Evolutionary conservation across 35 echinoderm and acorn worm species (phyloP).

Genomic region (Acanthaster planci): DNA sequence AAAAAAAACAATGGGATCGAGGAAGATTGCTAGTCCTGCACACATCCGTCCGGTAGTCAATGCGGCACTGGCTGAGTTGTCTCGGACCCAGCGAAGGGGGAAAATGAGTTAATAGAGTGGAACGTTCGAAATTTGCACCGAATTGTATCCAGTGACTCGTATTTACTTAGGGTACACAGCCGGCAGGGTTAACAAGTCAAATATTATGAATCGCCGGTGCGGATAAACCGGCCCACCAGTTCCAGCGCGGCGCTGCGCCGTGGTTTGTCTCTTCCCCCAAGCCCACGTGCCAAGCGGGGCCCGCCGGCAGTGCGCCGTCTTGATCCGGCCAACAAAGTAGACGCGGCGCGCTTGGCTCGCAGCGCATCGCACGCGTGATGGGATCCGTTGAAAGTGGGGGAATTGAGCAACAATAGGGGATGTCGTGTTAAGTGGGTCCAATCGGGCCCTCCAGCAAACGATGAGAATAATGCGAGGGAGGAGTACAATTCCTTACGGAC

Average conservation of each 20-base stretch:
- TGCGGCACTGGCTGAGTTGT: slow-evolving; percentile 24
- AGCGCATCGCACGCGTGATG: slow-evolving; percentile 4
- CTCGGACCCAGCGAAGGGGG: slow-evolving; percentile 5
- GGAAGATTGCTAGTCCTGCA: no score
- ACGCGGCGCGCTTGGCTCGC: neutral
- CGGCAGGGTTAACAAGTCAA: slow-evolving; percentile 30
- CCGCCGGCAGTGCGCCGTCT: slow-evolving; percentile 25
- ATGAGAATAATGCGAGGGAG: slow-evolving; percentile 15
- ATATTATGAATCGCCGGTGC: slow-evolving; percentile 30
- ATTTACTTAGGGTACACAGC: slow-evolving; percentile 28
- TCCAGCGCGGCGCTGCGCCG: neutral
- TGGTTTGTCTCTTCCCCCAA: neutral
- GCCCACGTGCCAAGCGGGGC: slow-evolving; percentile 1
- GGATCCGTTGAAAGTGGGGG: slow-evolving; percentile 20
- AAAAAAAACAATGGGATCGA: no score
- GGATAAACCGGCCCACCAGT: slow-evolving; percentile 23
- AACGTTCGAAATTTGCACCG: slow-evolving; percentile 25
- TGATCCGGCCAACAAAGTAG: slow-evolving; percentile 13
- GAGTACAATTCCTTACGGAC: neutral
- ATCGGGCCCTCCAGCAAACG: slow-evolving; percentile 16
- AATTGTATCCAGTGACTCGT: slow-evolving; percentile 31
- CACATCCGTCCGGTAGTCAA: slow-evolving; percentile 8
- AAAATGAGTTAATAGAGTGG: slow-evolving; percentile 32
- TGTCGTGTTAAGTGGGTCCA: slow-evolving; percentile 18
- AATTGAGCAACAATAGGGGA: slow-evolving; percentile 17